Conservation (phyloP, 2,113 vertebrate species). For the Vidua macroura region DNA sequence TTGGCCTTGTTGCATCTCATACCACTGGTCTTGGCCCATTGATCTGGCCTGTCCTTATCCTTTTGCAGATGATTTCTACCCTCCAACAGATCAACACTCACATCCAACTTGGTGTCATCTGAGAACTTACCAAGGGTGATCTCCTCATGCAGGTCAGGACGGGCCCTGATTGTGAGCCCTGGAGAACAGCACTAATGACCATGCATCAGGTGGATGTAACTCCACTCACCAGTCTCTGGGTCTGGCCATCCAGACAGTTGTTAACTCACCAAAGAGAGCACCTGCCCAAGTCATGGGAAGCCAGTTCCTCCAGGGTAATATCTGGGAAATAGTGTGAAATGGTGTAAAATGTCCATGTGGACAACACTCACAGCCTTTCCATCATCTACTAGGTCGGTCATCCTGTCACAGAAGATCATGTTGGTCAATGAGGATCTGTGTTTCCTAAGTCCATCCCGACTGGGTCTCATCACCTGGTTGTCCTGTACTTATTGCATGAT, state of each 20-base stretch:
- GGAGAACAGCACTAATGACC: no score
- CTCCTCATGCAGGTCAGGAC: not conserved
- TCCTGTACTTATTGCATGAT: not conserved
- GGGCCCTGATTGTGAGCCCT: not conserved
- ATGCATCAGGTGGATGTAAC: not conserved
- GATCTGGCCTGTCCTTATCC: not conserved
- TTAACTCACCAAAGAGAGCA: not conserved
- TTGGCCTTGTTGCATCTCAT: not conserved
- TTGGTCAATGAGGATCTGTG: not conserved
- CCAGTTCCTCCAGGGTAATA: not conserved
- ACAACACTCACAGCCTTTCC: not conserved
- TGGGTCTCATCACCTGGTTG: not conserved
- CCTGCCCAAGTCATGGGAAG: not conserved
- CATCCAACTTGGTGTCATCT: not conserved
- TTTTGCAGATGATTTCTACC: not conserved
- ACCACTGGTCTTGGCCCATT: not conserved
- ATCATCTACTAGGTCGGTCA: not conserved
- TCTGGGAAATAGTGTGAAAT: not conserved
- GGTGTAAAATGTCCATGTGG: not conserved
- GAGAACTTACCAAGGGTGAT: not conserved
- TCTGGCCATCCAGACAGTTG: not conserved
- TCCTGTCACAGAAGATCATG: not conserved
- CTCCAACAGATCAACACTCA: not conserved
- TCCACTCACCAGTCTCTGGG: not conserved
- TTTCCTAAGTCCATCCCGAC: not conserved